phyloP scores from a whole-genome alignment of 23 tunicate species.

The Ascidia mentula region DNA sequence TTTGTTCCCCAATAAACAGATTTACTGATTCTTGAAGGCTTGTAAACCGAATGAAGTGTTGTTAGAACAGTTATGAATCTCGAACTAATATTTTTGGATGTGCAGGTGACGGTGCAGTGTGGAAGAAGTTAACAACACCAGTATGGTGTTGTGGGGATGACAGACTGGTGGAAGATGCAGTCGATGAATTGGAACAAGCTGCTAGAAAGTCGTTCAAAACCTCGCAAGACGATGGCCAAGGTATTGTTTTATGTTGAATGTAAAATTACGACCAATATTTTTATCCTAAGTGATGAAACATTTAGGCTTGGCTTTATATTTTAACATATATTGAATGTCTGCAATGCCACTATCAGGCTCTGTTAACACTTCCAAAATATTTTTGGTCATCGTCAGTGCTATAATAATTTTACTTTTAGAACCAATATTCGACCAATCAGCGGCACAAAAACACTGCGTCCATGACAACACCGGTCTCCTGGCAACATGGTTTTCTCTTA shows the following conservation, averaged over 20 bases:
- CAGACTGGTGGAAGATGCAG: slow-evolving; percentile 1
- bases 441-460: not conserved
- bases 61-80: not conserved
- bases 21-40: too few species aligned
- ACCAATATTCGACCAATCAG: too few species aligned
- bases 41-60: not conserved
- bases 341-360: too few species aligned
- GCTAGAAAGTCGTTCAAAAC: slow-evolving; percentile 8
- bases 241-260: too few species aligned
- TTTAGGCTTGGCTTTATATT: too few species aligned
- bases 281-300: too few species aligned
- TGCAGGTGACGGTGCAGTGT: slow-evolving; percentile 34
- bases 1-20: too few species aligned
- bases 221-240: not conserved
- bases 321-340: too few species aligned
- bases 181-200: not conserved
- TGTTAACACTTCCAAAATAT: too few species aligned
- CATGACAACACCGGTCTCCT: slow-evolving; percentile 18
- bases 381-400: too few species aligned
- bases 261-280: too few species aligned
- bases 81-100: not conserved
- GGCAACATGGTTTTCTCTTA: slow-evolving; percentile 30
- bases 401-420: too few species aligned
- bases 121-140: slow-evolving; percentile 36
- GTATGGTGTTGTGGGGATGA: slow-evolving; percentile 9